A percentile compares a stretch with the other conserved stretches of the same genome.
phyloP scores from a whole-genome alignment of 1,140 invertebrate species.

The Halesus radiatus region DNA sequence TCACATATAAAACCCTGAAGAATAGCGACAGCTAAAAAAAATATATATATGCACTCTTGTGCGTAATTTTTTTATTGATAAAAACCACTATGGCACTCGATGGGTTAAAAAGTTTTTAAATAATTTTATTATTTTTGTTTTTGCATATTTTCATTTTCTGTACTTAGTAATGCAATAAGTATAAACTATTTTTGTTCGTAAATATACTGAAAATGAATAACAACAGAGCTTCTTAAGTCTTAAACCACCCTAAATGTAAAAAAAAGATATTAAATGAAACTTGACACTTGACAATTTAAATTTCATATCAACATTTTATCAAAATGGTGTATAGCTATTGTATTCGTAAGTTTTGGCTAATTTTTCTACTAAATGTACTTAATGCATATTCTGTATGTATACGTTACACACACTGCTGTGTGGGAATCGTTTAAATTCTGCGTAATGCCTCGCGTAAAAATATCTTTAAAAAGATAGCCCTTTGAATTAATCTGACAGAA shows the following conservation, averaged over 20 bases:
- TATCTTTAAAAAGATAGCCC: too few relatives aligned
- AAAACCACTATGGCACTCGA: not conserved
- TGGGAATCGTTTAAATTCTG: too few relatives aligned
- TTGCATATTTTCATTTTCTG: too few relatives aligned
- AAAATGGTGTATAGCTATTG: not conserved
- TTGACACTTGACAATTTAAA: slow-evolving; percentile 40
- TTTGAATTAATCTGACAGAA: too few relatives aligned
- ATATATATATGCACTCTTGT: too few relatives aligned
- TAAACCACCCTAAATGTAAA: slow-evolving; percentile 12
- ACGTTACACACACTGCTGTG: not conserved
- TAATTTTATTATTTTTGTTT: too few relatives aligned
- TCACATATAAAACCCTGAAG: too few relatives aligned
- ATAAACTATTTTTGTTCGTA: not conserved
- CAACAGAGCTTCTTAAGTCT: slow-evolving; percentile 23
- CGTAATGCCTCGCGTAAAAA: too few relatives aligned
- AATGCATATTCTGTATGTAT: slow-evolving; percentile 17
- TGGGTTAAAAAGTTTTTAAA: not conserved
- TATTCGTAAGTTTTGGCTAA: slow-evolving; percentile 31
- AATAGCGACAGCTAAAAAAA: too few relatives aligned
- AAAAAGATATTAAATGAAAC: slow-evolving; percentile 1
- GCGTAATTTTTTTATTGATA: too few relatives aligned
- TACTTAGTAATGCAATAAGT: not conserved
- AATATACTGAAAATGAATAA: not conserved
- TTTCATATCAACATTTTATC: slow-evolving; percentile 42
- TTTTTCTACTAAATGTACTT: slow-evolving; percentile 29